Conservation (phyloP, 2,888 invertebrate genomes). For the Pollenia amentaria region DNA sequence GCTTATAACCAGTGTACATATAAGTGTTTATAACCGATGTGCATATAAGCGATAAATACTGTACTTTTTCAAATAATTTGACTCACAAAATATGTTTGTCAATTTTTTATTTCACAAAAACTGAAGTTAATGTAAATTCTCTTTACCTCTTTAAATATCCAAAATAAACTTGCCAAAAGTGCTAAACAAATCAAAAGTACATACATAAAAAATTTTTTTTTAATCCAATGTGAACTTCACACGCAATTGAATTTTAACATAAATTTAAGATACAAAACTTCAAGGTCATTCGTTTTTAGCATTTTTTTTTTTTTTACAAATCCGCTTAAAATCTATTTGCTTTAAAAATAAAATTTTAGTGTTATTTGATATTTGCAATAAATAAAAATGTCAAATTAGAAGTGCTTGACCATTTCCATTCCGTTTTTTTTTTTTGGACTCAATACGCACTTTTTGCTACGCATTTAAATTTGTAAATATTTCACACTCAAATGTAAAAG, state of each 20-base stretch:
- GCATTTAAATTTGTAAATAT: slow-evolving; percentile 67
- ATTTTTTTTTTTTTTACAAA: slow-evolving; percentile 30
- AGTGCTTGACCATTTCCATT: slow-evolving; percentile 34
- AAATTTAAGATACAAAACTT: slow-evolving; percentile 55
- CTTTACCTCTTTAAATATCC: no score
- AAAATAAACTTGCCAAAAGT: no score
- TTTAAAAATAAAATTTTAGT: slow-evolving; percentile 1
- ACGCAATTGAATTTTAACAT: slow-evolving; percentile 51
- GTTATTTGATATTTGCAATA: slow-evolving; percentile 41
- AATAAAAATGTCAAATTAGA: slow-evolving; percentile 28
- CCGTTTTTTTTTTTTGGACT: background rate
- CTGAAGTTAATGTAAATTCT: no score
- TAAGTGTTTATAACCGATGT: no score
- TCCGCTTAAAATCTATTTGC: slow-evolving; percentile 23
- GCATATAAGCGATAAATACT: no score
- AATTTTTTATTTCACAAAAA: no score
- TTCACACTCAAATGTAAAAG: slow-evolving; percentile 54
- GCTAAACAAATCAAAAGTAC: background rate
- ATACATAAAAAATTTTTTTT: background rate
- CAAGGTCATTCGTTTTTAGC: slow-evolving; percentile 62
- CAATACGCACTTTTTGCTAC: slow-evolving; percentile 17
- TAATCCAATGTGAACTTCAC: slow-evolving; percentile 31
- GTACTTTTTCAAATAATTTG: no score
- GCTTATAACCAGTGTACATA: no score
- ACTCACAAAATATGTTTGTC: no score